These are phyloP conservation scores for Microcebus jonahi DNA, from an alignment of 2,113 vertebrate genomes.

Conservation along the genomic window DNA sequence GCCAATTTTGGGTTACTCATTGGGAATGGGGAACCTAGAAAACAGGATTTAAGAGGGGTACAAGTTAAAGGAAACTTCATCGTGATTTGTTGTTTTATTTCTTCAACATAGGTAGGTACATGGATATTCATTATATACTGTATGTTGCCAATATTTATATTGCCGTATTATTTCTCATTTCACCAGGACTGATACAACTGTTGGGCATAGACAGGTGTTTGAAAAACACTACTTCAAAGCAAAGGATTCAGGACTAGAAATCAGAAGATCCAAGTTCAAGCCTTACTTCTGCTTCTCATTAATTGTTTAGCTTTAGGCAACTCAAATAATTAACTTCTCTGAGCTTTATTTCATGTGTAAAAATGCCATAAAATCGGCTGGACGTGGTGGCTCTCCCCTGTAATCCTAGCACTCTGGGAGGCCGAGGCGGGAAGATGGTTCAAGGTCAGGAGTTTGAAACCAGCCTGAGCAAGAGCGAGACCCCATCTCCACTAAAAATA, in stretches of 20 bases:
- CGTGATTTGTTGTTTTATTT: slow-evolving; percentile 20
- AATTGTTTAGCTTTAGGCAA: slow-evolving; percentile 13
- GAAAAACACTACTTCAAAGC: slow-evolving; percentile 10
- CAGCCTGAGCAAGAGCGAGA: no score
- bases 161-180: slow-evolving; percentile 29
- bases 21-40: not conserved
- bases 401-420: no score
- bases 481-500: no score
- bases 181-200: not conserved
- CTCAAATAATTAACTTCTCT: slow-evolving; percentile 1
- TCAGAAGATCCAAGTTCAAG: slow-evolving; percentile 16
- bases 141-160: not conserved
- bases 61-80: not conserved
- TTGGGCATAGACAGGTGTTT: not conserved
- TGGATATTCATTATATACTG: not conserved
- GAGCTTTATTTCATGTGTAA: not conserved
- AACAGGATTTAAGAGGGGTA: not conserved
- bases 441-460: no score
- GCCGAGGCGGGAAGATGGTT: no score
- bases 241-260: not conserved
- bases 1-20: not conserved
- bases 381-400: no score
- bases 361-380: not conserved
- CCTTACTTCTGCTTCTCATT: slow-evolving; percentile 4
- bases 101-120: not conserved